phyloP scores from a whole-genome alignment of 2,113 vertebrate species.

The Blennius ocellaris region DNA sequence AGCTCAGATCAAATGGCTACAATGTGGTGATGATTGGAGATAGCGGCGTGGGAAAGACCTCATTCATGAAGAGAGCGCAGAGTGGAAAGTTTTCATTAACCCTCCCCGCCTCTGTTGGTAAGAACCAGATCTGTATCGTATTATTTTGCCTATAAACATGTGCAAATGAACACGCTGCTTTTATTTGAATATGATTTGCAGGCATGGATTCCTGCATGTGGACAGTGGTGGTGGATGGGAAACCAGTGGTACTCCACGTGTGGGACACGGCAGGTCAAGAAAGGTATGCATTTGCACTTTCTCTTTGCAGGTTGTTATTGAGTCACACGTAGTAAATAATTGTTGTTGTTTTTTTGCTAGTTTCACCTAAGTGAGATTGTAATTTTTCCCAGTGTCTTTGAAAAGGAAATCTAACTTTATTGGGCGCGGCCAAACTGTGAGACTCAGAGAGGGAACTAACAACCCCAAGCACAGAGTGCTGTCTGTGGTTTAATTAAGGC shows the following conservation, averaged over 20 bases:
- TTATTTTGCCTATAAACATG: neutral
- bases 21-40: constrained; percentile 91
- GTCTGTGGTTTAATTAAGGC: constrained; percentile 18
- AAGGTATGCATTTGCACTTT: constrained; percentile 79
- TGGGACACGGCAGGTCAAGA: constrained; percentile 98
- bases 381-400: too few species aligned
- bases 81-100: constrained; percentile 79
- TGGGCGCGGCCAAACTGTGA: neutral
- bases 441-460: neutral
- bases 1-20: constrained; percentile 77
- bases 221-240: constrained; percentile 86
- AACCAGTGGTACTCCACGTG: constrained; percentile 84
- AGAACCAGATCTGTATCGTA: constrained; percentile 51
- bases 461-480: neutral
- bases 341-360: neutral
- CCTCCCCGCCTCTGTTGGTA: constrained; percentile 88
- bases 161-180: constrained; percentile 6
- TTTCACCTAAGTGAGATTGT: too few species aligned
- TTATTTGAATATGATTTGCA: constrained; percentile 60
- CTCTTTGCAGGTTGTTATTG: neutral
- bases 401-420: too few species aligned
- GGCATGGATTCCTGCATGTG: constrained; percentile 90
- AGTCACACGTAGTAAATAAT: neutral
- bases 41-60: constrained; percentile 92
- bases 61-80: constrained; percentile 88